A percentile compares a stretch with the other conserved stretches of the same genome.
Evolutionary conservation across 2,113 vertebrate species (phyloP).

Genomic region (Thermophis baileyi): DNA sequence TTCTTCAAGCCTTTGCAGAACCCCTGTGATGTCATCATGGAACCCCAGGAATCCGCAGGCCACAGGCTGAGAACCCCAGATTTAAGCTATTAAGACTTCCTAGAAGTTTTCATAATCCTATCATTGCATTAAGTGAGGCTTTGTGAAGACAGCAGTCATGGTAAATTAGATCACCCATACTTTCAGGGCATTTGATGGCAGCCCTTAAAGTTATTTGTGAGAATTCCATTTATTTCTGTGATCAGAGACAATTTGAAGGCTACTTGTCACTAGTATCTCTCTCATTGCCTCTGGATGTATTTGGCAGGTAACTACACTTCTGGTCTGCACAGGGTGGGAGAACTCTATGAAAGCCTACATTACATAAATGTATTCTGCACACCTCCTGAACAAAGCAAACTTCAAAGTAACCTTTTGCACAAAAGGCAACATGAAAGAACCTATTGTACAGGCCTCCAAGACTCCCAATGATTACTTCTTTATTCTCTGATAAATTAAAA

Average conservation of each 20-base stretch:
- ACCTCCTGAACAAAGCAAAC: neutral
- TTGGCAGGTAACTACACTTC: neutral
- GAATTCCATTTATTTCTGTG: neutral
- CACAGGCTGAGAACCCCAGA: too few species aligned
- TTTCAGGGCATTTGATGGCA: neutral
- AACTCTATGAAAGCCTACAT: neutral
- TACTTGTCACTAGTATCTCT: neutral
- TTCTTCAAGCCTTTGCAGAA: too few species aligned
- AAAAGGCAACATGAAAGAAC: conserved; percentile 11
- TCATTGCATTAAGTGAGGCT: neutral
- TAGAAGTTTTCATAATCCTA: too few species aligned
- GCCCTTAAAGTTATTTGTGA: neutral
- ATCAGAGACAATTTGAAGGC: neutral
- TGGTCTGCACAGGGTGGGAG: neutral
- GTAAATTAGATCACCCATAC: neutral
- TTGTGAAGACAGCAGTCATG: neutral
- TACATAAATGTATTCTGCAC: neutral
- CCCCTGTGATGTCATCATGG: too few species aligned
- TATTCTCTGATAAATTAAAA: conserved; percentile 36
- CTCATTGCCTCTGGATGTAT: neutral
- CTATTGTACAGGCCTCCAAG: neutral
- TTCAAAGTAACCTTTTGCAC: neutral
- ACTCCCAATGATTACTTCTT: neutral
- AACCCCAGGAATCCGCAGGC: too few species aligned
- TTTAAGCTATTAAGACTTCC: too few species aligned